Percentiles rank a stretch among this genome's conserved stretches.
phyloP scores from a whole-genome alignment of 2,888 invertebrate species.

The Polia nebulosa region DNA sequence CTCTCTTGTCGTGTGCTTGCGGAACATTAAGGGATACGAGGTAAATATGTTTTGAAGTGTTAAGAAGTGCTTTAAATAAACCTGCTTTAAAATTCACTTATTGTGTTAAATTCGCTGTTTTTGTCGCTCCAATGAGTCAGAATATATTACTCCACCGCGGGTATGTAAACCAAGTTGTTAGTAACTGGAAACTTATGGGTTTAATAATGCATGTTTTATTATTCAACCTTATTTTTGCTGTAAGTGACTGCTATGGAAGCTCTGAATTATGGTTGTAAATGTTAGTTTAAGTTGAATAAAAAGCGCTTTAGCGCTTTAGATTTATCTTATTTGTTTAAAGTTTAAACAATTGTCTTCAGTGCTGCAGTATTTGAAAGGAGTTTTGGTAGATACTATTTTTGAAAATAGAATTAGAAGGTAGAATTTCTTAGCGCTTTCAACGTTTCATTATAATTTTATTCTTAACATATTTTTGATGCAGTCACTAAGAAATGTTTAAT shows the following conservation, averaged over 20 bases:
- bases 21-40: not conserved
- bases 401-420: no score
- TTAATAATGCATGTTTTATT: conserved; percentile 69
- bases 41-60: not conserved
- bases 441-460: no score
- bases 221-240: conserved; percentile 53
- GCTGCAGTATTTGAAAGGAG: not conserved
- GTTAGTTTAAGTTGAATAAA: conserved; percentile 13
- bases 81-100: not conserved
- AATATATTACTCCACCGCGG: conserved; percentile 65
- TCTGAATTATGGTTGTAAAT: conserved; percentile 17
- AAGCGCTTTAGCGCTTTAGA: conserved; percentile 9
- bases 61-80: not conserved
- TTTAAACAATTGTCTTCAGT: not conserved
- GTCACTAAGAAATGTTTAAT: no score
- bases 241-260: conserved; percentile 34
- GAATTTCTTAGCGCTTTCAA: no score
- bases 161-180: conserved; percentile 68
- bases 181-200: conserved; percentile 70
- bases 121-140: conserved; percentile 51
- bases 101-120: conserved; percentile 25
- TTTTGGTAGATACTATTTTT: not conserved
- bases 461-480: no score
- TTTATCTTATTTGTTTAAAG: not conserved
- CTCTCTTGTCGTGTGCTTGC: not conserved